These are phyloP conservation scores for Lagocephalus sceleratus DNA, from an alignment of 2,797 vertebrate species.

Conservation along the genomic window DNA sequence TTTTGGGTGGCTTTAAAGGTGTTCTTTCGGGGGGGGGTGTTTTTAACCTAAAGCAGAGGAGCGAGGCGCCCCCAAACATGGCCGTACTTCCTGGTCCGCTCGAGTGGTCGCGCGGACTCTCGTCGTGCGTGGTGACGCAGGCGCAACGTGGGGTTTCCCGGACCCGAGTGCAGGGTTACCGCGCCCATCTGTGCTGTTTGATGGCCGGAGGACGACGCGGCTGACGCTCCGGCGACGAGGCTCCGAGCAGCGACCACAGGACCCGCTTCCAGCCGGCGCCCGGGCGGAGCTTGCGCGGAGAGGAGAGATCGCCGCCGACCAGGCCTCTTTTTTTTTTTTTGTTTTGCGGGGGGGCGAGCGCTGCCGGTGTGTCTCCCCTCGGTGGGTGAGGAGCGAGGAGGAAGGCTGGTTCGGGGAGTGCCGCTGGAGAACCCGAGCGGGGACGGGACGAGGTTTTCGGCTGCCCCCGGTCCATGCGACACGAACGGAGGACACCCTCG, in stretches of 20 bases:
- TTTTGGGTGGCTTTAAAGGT: no score
- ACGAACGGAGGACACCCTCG: conserved; percentile 72
- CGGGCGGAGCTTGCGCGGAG: conserved; percentile 47
- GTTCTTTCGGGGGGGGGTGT: no score
- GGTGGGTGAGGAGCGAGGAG: conserved; percentile 66
- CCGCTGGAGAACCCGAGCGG: conserved; percentile 70
- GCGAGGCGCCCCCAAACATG: conserved; percentile 52
- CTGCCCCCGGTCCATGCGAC: conserved; percentile 79
- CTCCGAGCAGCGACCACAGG: no score
- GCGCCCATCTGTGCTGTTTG: conserved; percentile 86
- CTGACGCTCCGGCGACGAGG: conserved; percentile 74
- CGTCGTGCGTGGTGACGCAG: conserved; percentile 76
- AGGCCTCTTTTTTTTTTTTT: conserved; percentile 43
- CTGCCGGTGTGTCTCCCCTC: conserved; percentile 75
- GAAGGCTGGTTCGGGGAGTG: conserved; percentile 82
- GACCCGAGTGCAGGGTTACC: conserved; percentile 83
- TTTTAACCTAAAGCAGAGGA: no score
- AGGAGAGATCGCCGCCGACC: conserved; percentile 47
- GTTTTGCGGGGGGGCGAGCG: no score
- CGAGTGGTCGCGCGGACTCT: conserved; percentile 67
- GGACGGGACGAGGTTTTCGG: conserved; percentile 59
- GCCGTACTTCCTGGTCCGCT: conserved; percentile 62
- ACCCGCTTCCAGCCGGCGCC: no score
- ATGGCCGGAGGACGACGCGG: conserved; percentile 82
- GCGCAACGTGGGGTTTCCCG: conserved; percentile 83